Evolutionary conservation across 2,888 invertebrate species (phyloP), one percentile per base, ranked within the genome.

Genomic region (Polydrusus pterygomalis): DNA sequence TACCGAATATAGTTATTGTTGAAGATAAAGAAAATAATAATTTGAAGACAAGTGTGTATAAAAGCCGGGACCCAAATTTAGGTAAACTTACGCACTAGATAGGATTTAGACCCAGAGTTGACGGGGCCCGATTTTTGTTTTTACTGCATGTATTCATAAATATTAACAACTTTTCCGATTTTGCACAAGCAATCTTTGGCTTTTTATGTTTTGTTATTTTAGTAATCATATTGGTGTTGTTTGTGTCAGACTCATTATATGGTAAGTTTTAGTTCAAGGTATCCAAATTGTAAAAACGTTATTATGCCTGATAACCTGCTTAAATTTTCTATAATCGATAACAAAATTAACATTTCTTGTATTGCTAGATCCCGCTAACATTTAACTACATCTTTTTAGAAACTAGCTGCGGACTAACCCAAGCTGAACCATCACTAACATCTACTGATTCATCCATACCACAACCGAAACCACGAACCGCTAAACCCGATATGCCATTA

Each of bases 391-490:
- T 88, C 85, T 87, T 87, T 88, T 84, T 88, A 88, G 88, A 88
- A 87, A 82, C 83, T 85, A 84, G 83, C 86, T 83, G 83, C 84
- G 85, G 83, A 85, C 84, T 87, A 87, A 86, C 84, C 76, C 71
- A 81, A 71, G 84, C 85, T 81, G 80, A 83, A 81, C 75, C 82
- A 75, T 82, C 83, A 71, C 82, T 84, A 86, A 84, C 85, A 82
- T 79, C 84, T 78, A 79, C 84, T 75, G 85, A 86, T 83, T 85
- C 85, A 82, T 64, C 71, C 49, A 79, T 85, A 81, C 89, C 90
- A 78, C 89, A 88, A 86, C 89, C 90, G 80, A 89, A 89, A 83
- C 90, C 90, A 67, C 88, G 90, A 77, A 84, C 80, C 67, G 79
- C 79, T 63, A 81, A 84, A 81, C 81, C 83, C 65, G 84, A 84